phyloP scores from a whole-genome alignment of 1,140 invertebrate genomes.

The Aphaenogaster ashmeadi region DNA sequence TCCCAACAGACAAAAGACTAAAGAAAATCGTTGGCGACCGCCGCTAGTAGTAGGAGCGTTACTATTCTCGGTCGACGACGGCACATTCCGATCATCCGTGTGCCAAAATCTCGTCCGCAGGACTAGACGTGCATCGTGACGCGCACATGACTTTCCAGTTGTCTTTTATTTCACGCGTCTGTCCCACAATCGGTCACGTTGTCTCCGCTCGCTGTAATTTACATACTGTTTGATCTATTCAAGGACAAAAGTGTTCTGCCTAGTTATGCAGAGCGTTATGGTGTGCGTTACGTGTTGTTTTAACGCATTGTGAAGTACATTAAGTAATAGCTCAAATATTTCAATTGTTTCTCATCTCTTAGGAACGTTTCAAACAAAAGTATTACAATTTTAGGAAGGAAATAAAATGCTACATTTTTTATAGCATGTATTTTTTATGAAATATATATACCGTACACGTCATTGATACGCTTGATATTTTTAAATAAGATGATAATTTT shows the following conservation, averaged over 20 bases:
- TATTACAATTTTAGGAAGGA: background rate
- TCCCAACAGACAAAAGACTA: conserved; percentile 32
- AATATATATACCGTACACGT: background rate
- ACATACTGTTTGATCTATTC: background rate
- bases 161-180: background rate
- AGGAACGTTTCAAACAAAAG: background rate
- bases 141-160: background rate
- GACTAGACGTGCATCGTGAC: conserved; percentile 50
- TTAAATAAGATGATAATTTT: background rate
- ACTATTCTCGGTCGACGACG: conserved; percentile 84
- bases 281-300: background rate
- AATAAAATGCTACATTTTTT: background rate
- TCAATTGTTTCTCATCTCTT: background rate
- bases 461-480: background rate
- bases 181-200: background rate
- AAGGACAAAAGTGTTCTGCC: background rate
- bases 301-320: background rate
- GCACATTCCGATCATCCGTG: conserved; percentile 84
- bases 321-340: background rate
- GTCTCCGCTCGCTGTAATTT: background rate
- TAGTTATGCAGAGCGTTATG: background rate
- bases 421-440: too few species aligned
- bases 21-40: conserved; percentile 78
- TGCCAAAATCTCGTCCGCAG: conserved; percentile 81
- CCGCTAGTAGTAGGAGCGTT: conserved; percentile 72